phyloP scores from a whole-genome alignment of 2,797 vertebrate species.

The Gallinago nigripennis region DNA sequence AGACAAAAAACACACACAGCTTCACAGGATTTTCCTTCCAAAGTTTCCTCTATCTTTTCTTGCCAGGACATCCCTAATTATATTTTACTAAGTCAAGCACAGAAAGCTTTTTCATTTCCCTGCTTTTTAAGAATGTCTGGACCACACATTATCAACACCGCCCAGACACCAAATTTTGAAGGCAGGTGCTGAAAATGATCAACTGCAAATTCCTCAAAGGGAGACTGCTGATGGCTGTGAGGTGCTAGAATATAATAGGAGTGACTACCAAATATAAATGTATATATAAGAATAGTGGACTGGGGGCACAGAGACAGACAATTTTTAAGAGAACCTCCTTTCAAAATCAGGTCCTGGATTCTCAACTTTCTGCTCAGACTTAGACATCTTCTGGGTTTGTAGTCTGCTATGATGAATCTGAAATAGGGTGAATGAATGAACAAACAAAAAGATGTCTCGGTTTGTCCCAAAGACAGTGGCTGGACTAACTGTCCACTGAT shows the following conservation, averaged over 20 bases:
- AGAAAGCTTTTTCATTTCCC: neutral
- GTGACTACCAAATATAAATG: neutral
- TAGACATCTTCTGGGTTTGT: neutral
- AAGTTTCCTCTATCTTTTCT: neutral
- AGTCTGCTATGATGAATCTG: neutral
- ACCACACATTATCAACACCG: neutral
- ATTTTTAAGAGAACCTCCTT: neutral
- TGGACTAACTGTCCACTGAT: neutral
- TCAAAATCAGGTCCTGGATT: neutral
- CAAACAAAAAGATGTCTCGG: neutral
- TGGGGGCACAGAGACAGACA: neutral
- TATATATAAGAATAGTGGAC: neutral
- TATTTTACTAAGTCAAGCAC: neutral
- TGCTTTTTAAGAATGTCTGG: neutral
- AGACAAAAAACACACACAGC: neutral
- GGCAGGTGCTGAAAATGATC: neutral
- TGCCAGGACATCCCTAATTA: neutral
- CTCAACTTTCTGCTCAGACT: neutral
- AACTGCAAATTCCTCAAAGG: neutral
- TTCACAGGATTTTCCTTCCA: neutral
- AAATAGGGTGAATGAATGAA: neutral
- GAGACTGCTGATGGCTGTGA: neutral
- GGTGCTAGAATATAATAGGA: neutral
- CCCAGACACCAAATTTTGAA: neutral
- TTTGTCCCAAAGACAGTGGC: neutral